Evolutionary conservation across 2,888 invertebrate genomes (phyloP), one percentile per base, ranked within the genome.

Genomic region (Nomada hirtipes): DNA sequence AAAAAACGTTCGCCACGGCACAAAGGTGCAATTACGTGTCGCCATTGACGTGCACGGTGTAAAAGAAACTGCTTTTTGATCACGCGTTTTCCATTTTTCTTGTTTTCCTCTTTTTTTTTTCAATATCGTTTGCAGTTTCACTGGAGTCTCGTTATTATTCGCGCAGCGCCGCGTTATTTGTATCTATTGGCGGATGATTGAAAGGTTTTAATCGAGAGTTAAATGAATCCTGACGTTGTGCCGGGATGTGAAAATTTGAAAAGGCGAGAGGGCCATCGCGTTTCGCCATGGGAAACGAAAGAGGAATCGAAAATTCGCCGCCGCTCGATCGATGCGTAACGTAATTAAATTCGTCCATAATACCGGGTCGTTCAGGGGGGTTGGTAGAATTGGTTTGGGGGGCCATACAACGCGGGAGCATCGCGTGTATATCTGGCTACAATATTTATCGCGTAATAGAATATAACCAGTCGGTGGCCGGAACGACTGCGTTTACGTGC

Each of bases 391-490:
- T 47, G 55, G 52, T n/a, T n/a, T n/a, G 60, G 63, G 10, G 68
- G 60, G 42, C 72, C 57, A 11, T 68, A 63, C 52, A 23, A 23
- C 50, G 64, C 76, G 70, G 69, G 23, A 2, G 11, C 29, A 18
- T 59, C 60, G 53, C 50, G 60, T 64, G 55, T 73, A 59, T 69
- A 79, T 90, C 87, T 76, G 79, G 82, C 79, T 91, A 89, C 90
- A 91, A 92, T 92, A 92, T 92, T 92, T 92, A 92, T 92, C 90
- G 91, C 89, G 84, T 90, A 91, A 92, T 91, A 90, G 90, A 92
- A 92, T 92, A 91, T 89, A 90, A 89, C 86, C 86, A 84, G 85
- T 85, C 81, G 85, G 85, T 84, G 82, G 88, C 84, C 83, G 88
- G 87, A 89, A 89, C 85, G 86, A 82, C 83, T 83, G 87, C 90